Evolutionary conservation across 2,888 invertebrate species (phyloP).

Genomic region (Agrypnus murinus): DNA sequence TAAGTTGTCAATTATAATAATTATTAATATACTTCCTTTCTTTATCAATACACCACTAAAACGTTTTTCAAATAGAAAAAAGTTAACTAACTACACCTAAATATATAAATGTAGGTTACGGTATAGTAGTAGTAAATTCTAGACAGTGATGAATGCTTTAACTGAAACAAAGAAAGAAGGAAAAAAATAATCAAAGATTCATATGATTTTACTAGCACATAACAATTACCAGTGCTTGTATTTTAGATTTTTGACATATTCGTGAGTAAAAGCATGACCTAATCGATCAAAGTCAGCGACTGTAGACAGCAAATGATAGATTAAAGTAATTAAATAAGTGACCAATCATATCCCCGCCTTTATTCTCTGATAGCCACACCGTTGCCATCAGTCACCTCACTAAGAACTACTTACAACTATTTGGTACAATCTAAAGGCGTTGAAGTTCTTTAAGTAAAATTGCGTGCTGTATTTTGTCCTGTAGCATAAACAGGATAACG

Average conservation of each 20-base stretch:
- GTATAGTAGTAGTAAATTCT: too few relatives aligned
- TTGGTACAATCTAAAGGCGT: conserved; percentile 41
- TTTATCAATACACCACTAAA: too few relatives aligned
- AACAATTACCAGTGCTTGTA: conserved; percentile 42
- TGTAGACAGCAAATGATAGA: conserved; percentile 70
- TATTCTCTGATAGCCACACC: conserved; percentile 63
- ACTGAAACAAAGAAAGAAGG: neutral
- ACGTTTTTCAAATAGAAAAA: too few relatives aligned
- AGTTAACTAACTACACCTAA: too few relatives aligned
- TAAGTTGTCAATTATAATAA: too few relatives aligned
- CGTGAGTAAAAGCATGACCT: conserved; percentile 55
- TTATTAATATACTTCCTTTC: too few relatives aligned
- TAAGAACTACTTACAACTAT: conserved; percentile 39
- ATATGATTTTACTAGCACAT: conserved; percentile 14
- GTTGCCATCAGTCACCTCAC: conserved; percentile 63
- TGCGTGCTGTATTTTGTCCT: conserved; percentile 39
- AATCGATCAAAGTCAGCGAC: conserved; percentile 69
- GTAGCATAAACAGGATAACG: conserved; percentile 37
- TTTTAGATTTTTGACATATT: conserved; percentile 51
- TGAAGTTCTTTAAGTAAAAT: conserved; percentile 41
- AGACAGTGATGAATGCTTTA: too few relatives aligned
- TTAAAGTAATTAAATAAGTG: conserved; percentile 71
- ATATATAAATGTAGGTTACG: too few relatives aligned
- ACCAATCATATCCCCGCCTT: conserved; percentile 71
- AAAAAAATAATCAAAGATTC: conserved; percentile 29